Evolutionary conservation across 2,113 vertebrate genomes (phyloP).

Genomic region (Merops nubicus): DNA sequence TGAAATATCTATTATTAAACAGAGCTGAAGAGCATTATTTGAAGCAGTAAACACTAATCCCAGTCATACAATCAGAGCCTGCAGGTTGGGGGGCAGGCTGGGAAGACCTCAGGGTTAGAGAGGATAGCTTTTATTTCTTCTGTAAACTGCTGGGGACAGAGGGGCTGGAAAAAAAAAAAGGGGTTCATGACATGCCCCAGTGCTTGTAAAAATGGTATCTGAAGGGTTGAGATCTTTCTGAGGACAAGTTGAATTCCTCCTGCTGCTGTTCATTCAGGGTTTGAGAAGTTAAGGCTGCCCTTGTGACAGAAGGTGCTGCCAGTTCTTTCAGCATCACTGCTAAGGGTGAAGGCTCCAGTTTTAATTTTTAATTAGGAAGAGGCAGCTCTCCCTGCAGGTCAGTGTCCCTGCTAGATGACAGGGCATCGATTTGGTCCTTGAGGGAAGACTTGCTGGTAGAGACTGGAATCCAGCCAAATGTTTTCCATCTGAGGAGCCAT

Average conservation of each 20-base stretch:
- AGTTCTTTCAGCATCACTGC: background rate
- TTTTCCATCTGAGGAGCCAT: background rate
- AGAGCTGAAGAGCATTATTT: background rate
- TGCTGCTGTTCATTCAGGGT: background rate
- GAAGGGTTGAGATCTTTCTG: background rate
- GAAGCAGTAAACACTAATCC: background rate
- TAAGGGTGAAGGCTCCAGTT: background rate
- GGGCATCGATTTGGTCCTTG: background rate
- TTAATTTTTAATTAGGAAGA: background rate
- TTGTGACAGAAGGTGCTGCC: background rate
- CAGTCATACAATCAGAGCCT: background rate
- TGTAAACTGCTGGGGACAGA: background rate
- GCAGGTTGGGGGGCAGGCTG: background rate
- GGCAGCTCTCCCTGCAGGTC: background rate
- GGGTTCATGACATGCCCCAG: fast-evolving
- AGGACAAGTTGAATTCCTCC: background rate
- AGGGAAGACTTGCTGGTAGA: background rate
- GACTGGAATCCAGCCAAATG: background rate
- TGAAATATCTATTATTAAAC: background rate
- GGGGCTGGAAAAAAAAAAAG: background rate
- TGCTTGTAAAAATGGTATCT: background rate
- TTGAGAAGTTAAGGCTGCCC: background rate
- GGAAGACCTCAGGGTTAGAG: background rate
- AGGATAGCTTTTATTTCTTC: background rate
- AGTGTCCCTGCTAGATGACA: background rate